Percentiles rank a stretch among this genome's conserved stretches.
phyloP scores from a whole-genome alignment of 2,797 vertebrate species.

The Danio kyathit region DNA sequence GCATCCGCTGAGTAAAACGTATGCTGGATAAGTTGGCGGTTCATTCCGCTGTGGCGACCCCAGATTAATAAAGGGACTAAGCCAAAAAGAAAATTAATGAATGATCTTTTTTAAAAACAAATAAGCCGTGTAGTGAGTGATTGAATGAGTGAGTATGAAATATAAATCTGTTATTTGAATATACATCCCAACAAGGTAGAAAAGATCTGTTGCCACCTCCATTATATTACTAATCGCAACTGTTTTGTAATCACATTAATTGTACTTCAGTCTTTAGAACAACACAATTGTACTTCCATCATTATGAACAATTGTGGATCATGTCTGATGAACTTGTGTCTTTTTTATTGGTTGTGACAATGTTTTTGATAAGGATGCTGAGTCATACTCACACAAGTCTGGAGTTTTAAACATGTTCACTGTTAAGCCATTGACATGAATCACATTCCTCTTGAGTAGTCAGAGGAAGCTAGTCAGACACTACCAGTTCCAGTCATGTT shows the following conservation, averaged over 20 bases:
- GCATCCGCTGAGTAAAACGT: no score
- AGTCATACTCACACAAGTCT: background rate
- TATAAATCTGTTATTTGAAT: background rate
- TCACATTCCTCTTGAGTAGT: constrained; percentile 12
- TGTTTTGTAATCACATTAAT: background rate
- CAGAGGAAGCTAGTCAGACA: constrained; percentile 34
- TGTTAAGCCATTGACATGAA: constrained; percentile 8
- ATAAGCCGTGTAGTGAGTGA: no score
- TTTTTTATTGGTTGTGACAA: background rate
- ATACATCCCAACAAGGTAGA: background rate
- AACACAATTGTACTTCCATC: no score
- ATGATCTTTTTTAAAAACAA: no score
- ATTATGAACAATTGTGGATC: background rate
- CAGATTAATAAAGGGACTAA: no score
- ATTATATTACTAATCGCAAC: no score
- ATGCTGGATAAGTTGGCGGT: no score
- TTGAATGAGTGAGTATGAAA: no score
- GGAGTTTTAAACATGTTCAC: constrained; percentile 13
- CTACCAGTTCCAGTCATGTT: constrained; percentile 31
- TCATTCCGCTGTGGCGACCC: no score
- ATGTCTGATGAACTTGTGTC: background rate
- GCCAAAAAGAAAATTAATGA: no score
- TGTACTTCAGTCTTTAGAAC: background rate
- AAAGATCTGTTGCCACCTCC: background rate
- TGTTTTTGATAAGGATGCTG: background rate